Percentiles rank a stretch among this genome's conserved stretches.
These are phyloP conservation scores for Lepus americanus DNA, from an alignment of 2,113 vertebrate species.

Conservation along the genomic window DNA sequence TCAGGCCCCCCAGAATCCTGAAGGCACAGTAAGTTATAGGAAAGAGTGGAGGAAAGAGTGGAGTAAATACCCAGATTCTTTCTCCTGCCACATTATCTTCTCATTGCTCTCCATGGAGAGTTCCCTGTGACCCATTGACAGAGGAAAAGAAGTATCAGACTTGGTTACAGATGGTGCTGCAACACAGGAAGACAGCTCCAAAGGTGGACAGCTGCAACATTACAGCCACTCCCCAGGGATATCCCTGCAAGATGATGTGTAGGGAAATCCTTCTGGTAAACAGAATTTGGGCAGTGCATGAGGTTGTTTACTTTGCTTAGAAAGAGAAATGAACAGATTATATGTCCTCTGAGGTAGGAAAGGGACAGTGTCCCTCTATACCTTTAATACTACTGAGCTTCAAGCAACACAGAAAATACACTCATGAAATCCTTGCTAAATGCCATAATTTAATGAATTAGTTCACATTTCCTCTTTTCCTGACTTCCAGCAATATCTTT, in stretches of 20 bases:
- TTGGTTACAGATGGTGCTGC: background rate
- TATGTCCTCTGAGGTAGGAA: accelerated
- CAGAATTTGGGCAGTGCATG: background rate
- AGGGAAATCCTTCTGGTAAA: background rate
- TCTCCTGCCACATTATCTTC: background rate
- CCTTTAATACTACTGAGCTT: background rate
- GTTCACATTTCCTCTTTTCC: background rate
- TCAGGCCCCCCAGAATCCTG: too few relatives aligned
- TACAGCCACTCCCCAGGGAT: background rate
- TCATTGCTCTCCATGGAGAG: background rate
- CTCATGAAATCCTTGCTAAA: background rate
- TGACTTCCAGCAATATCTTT: background rate
- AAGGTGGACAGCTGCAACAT: background rate
- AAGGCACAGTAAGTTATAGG: background rate
- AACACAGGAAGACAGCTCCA: background rate
- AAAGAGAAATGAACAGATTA: background rate
- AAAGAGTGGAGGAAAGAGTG: background rate
- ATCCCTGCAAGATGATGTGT: background rate
- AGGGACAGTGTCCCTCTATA: background rate
- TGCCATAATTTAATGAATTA: background rate
- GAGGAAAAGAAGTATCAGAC: background rate
- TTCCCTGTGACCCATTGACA: background rate
- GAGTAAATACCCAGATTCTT: background rate
- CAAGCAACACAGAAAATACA: background rate
- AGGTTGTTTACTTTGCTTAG: background rate